phyloP scores from a whole-genome alignment of 2,113 vertebrate species.

The Eclectus roratus region DNA sequence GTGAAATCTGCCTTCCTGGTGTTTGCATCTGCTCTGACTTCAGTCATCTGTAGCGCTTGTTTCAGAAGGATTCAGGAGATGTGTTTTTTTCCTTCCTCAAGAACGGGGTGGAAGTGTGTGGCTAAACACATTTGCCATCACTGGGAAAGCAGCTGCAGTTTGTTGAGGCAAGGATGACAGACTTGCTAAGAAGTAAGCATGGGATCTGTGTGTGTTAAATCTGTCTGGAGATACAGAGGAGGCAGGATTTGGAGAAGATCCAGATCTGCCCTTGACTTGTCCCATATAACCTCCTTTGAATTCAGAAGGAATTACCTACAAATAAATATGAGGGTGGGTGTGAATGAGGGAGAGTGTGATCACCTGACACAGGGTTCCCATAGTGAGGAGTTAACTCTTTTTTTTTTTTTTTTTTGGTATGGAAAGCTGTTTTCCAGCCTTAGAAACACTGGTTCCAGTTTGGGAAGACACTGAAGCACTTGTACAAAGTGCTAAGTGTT shows the following conservation, averaged over 20 bases:
- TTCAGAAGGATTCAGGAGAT: background rate
- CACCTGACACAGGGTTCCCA: background rate
- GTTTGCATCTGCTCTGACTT: background rate
- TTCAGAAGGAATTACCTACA: background rate
- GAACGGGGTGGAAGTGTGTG: background rate
- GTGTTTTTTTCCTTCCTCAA: background rate
- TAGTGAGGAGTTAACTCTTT: background rate
- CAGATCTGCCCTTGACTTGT: background rate
- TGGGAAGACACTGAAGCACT: background rate
- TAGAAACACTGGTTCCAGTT: background rate
- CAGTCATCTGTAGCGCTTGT: rapidly evolving
- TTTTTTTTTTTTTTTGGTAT: background rate
- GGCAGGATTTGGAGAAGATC: background rate
- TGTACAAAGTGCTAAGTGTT: background rate
- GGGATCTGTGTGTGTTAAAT: background rate
- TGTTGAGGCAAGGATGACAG: background rate
- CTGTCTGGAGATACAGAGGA: background rate
- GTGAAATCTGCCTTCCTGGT: background rate
- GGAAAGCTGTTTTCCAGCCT: background rate
- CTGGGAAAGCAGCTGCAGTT: background rate
- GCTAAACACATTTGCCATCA: rapidly evolving
- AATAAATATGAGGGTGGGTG: background rate
- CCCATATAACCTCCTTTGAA: background rate
- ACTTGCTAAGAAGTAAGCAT: background rate
- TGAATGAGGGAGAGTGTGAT: background rate